Percentiles rank a stretch among this genome's conserved stretches.
phyloP scores from a whole-genome alignment of 1,140 invertebrate species.

The Limonius californicus region DNA sequence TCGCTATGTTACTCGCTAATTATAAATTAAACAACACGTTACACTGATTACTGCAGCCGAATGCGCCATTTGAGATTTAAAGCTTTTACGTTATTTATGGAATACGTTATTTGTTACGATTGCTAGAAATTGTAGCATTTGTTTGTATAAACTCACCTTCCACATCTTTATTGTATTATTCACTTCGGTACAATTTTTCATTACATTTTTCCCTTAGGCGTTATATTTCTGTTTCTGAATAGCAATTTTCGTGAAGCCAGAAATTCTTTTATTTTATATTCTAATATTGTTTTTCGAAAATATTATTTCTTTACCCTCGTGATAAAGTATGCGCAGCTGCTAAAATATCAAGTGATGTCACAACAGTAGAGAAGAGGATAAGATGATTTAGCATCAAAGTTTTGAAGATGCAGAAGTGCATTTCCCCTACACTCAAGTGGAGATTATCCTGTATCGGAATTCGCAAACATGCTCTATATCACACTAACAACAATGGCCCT shows the following conservation, averaged over 20 bases:
- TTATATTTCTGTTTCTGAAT: too few relatives aligned
- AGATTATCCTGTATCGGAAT: slow-evolving; percentile 45
- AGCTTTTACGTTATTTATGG: neutral
- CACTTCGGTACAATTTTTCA: too few relatives aligned
- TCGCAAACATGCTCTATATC: slow-evolving; percentile 39
- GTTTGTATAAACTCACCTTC: neutral
- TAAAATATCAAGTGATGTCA: too few relatives aligned
- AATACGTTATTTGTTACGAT: neutral
- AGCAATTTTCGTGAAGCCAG: too few relatives aligned
- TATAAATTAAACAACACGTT: slow-evolving; percentile 19
- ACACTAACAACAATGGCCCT: slow-evolving; percentile 30
- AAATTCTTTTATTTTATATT: too few relatives aligned
- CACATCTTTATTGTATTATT: too few relatives aligned
- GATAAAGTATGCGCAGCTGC: too few relatives aligned
- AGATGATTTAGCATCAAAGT: too few relatives aligned
- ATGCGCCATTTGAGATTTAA: slow-evolving; percentile 13
- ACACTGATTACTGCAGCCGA: slow-evolving; percentile 9
- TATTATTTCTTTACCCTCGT: too few relatives aligned
- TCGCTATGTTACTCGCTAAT: slow-evolving; percentile 7
- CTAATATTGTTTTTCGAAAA: too few relatives aligned
- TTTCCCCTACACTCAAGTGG: slow-evolving; percentile 18
- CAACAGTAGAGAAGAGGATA: too few relatives aligned
- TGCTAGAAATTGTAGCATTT: neutral
- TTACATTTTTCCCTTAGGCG: too few relatives aligned
- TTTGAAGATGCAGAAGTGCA: slow-evolving; percentile 25